Base-by-base conservation (phyloP, 1,140 invertebrate species). In the Lordiphosa collinella region DNA sequence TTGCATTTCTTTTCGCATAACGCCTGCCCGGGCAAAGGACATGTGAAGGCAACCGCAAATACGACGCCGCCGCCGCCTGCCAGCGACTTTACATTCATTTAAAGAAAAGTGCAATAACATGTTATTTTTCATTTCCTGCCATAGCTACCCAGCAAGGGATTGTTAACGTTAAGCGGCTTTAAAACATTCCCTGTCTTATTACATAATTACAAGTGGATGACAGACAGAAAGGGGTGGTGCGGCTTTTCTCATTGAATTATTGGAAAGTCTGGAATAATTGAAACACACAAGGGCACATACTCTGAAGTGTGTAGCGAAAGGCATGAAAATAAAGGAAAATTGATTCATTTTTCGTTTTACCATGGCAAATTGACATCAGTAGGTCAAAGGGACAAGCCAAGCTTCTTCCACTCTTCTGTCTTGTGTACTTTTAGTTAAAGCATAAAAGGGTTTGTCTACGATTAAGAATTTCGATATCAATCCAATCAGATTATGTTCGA, bases 81-180 rank as follows among this genome's bases (percentile, higher is more conserved):
- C 12, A 16, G 18, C n/a, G 51, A 47, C 51, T 60, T 57, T 18
- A 46, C 47, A 60, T 75, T 82, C 48, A 71, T 71, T 82, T 76
- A 60, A 82, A 57, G 61, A 59, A 80, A 82, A 82, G 76, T 84
- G 76, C 76, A 82, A 82, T 82, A 82, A 84, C 78, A 84, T 82
- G 76, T 82, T 82, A 84, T 72, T 72, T 84, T 58, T 72, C 44
- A 25, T 48, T 43, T 41, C 43, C 41, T 7, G 35, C 29, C 32
- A n/a, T 16, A 13, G 25, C 41, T 7, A 29, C 35, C 29, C 14
- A 10, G 7, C 9, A 4, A 36, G 36, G 36, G 49, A 54, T 38
- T 60, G 51, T 82, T 72, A 82, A 84, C 71, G 56, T 58, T 57
- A 60, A 82, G 72, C 76, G 71, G 78, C 67, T 82, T 82, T 72